Evolutionary conservation across 1,140 invertebrate genomes (phyloP), one percentile per base, ranked within the genome.

Genomic region (Drosophila mojavensis): DNA sequence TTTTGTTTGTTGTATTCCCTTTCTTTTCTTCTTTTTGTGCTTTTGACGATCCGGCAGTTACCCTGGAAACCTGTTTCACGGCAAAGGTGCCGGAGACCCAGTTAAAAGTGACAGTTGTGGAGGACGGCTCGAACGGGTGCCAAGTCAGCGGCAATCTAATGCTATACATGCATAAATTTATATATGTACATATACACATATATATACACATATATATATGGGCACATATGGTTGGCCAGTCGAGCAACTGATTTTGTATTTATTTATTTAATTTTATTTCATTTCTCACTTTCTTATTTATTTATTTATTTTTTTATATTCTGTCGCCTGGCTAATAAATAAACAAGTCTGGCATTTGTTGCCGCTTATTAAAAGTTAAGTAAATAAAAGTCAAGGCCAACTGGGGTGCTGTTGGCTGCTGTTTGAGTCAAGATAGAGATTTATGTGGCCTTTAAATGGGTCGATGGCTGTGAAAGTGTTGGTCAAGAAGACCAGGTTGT

Each of bases 351-450:
- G 78, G 41, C 20, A 48, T 51, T 45, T 63, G 63, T 56, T 59
- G 64, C 48, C 43, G 71, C 54, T 78, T 75, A 67, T 71, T 78
- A 66, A 76, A 75, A 69, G 79, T 61, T 77, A 73, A 70, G 62
- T 60, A 77, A 88, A 89, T 79, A 89, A 86, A 88, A 86, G 83
- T 88, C 83, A 88, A 88, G 83, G 83, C 70, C 77, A 89, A 66
- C 33, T 47, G 45, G 59, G 60, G 33, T 59, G 61, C 66, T 30
- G 50, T 15, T 13, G 45, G 33, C 13, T 62, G 58, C 43, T 20
- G 47, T 26, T 51, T 47, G 63, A 36, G 47, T 36, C 59, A 48
- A 28, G 63, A 71, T 73, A 79, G 68, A 79, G 71, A 82, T 79
- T 86, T 88, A 76, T 85, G 55, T 67, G 48, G 48, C 43, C 72